Percentiles rank a stretch among this genome's conserved stretches.
These are phyloP conservation scores for Marasmarcha lunaedactyla DNA, from an alignment of 2,888 invertebrate species.

Conservation along the genomic window DNA sequence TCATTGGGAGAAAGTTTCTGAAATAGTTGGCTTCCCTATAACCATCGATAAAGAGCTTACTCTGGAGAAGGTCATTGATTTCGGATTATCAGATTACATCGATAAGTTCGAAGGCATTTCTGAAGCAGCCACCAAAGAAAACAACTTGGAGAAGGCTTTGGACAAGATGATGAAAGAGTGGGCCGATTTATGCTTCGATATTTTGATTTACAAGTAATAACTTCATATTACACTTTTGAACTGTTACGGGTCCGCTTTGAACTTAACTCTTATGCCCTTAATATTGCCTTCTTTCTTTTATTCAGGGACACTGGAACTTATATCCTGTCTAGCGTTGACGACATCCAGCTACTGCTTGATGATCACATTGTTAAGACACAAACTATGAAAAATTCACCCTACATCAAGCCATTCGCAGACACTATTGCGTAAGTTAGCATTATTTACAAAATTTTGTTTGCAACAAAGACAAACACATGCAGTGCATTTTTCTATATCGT, in stretches of 20 bases:
- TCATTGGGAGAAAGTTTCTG: constrained; percentile 96
- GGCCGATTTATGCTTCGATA: constrained; percentile 82
- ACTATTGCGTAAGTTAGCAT: constrained; percentile 76
- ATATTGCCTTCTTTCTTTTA: too few relatives aligned
- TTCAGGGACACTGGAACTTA: constrained; percentile 88
- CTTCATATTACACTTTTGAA: too few relatives aligned
- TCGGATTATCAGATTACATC: constrained; percentile 89
- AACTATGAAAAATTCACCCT: constrained; percentile 97
- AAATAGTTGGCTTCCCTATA: constrained; percentile 94
- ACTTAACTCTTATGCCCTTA: too few relatives aligned
- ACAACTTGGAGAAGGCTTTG: constrained; percentile 89
- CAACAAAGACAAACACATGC: too few relatives aligned
- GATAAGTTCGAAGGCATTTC: constrained; percentile 92
- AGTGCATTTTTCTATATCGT: too few relatives aligned
- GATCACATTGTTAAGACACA: constrained; percentile 97
- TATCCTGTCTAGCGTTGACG: constrained; percentile 91
- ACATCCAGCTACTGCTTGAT: constrained; percentile 92
- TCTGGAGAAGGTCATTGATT: constrained; percentile 87
- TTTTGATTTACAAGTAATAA: constrained; percentile 80
- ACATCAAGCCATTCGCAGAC: constrained; percentile 93
- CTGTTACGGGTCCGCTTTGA: too few relatives aligned
- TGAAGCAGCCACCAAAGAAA: constrained; percentile 96
- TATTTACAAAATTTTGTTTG: too few relatives aligned
- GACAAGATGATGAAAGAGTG: constrained; percentile 93
- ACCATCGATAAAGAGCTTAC: constrained; percentile 85